These are phyloP conservation scores for Vombatus ursinus DNA, from an alignment of 2,113 vertebrate genomes.

Conservation along the genomic window DNA sequence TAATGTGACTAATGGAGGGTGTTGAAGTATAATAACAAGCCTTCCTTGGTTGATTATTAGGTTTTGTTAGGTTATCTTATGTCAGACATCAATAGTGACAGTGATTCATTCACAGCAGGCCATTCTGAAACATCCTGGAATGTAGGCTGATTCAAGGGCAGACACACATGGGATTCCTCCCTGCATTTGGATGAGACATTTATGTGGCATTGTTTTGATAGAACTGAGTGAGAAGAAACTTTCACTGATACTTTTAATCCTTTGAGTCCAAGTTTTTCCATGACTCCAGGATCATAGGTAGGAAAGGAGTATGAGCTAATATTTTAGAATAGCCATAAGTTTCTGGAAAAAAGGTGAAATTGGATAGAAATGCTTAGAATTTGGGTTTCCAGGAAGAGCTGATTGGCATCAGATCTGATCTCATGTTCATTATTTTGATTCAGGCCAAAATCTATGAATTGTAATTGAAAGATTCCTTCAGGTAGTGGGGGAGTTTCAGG, in stretches of 20 bases:
- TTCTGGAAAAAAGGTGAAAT: not conserved
- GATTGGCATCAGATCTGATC: not conserved
- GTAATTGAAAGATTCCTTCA: not conserved
- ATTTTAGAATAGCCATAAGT: not conserved
- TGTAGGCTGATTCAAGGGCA: not conserved
- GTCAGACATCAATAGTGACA: not conserved
- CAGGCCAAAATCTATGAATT: not conserved
- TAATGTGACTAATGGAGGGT: not conserved
- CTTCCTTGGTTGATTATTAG: not conserved
- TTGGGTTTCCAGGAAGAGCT: not conserved
- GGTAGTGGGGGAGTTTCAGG: not conserved
- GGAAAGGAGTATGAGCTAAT: not conserved
- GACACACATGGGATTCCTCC: not conserved
- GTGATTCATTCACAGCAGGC: not conserved
- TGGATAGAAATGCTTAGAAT: not conserved
- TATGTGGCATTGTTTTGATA: not conserved
- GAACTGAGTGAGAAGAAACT: not conserved
- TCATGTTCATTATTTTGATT: not conserved
- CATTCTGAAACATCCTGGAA: not conserved
- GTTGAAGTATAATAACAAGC: not conserved
- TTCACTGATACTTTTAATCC: not conserved
- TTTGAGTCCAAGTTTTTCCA: not conserved
- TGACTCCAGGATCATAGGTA: not conserved
- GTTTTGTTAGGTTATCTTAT: not conserved
- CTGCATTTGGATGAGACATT: not conserved